Base-by-base conservation (phyloP, 1,140 invertebrate genomes). In the Pachyrhynchus sulphureomaculatus region DNA sequence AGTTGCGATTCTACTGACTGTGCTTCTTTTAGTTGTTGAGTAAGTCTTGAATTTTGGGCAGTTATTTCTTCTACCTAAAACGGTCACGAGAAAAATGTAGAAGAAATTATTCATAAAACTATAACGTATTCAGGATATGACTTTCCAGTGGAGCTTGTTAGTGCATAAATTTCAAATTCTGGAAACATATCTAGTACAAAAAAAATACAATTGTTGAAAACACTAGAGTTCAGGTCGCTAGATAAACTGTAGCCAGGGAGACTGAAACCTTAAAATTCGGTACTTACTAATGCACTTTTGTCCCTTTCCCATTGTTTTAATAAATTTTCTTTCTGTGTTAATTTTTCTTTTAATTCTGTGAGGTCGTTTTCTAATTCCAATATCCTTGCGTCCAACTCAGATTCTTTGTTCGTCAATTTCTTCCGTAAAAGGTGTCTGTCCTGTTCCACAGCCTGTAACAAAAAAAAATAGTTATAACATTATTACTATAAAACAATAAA, bases 281-380 rank as follows among this genome's bases (percentile, higher is more conserved):
- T n/a, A 47, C 52, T 54, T 62, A 66, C 62, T 15, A 85, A 73
- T 9, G 81, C 66, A 64, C 81, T 80, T 77, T 90, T 88, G 75
- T 93, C 85, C 75, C 88, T 84, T 70, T 96, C 93, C 37, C 84
- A 85, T 75, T 90, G 86, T 65, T 83, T 84, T 21, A 85, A 76
- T 10, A 82, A 76, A 34, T 79, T 79, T 64, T 89, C 84, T 69
- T 85, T 83, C 37, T 84, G 79, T 41, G 82, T 81, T 51, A 89
- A 78, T 70, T 89, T 88, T 15, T 80, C 79, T 45, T 85, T 84
- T 18, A 96, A 80, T 66, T 89, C 85, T 56, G 83, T 83, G 67
- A 96, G 83, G 79, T 97, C 95, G 34, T 88, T 85, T 75, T 96
- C 92, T 10, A 96, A 78, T 76, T 96, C 94, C 62, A 89, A 76